These are phyloP conservation scores for Cassiopea andromeda DNA, from an alignment of 30 jellyfish, hydroid and myxozoan species.

Conservation along the genomic window DNA sequence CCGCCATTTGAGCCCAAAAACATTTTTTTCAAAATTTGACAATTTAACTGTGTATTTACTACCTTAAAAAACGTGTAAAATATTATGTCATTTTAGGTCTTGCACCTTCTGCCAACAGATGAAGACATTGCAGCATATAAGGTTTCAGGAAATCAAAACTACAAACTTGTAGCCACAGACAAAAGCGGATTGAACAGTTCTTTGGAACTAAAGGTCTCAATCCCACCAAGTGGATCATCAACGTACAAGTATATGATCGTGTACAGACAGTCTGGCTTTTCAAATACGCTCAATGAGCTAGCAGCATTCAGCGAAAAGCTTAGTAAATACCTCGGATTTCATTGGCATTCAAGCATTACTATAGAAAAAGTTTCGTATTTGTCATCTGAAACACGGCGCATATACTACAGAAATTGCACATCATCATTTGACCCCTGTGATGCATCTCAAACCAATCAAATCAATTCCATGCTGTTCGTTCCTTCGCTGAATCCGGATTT, in stretches of 20 bases:
- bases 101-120: constrained; percentile 42
- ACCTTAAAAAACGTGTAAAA: too few relatives aligned
- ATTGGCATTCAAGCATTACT: constrained; percentile 8
- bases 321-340: constrained; percentile 1
- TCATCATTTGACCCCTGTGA: constrained; percentile 69
- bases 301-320: constrained; percentile 14
- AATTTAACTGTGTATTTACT: background rate
- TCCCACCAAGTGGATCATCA: constrained; percentile 15
- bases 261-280: constrained; percentile 18
- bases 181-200: constrained; percentile 64
- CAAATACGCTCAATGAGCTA: constrained; percentile 24
- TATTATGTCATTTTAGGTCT: constrained; percentile 15
- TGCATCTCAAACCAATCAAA: background rate
- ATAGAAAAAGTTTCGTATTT: background rate
- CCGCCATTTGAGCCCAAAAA: background rate
- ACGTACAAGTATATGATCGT: constrained; percentile 33
- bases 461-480: constrained; percentile 31
- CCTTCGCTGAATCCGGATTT: constrained; percentile 3
- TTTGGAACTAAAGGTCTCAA: constrained; percentile 20
- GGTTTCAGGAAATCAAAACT: constrained; percentile 13
- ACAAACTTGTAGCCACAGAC: constrained; percentile 73
- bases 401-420: constrained; percentile 64
- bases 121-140: constrained; percentile 27
- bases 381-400: constrained; percentile 6
- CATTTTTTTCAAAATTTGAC: background rate